Percentiles rank a stretch among this genome's conserved stretches.
These are phyloP conservation scores for Bothrops jararaca DNA, from an alignment of 2,113 vertebrate species.

Conservation along the genomic window DNA sequence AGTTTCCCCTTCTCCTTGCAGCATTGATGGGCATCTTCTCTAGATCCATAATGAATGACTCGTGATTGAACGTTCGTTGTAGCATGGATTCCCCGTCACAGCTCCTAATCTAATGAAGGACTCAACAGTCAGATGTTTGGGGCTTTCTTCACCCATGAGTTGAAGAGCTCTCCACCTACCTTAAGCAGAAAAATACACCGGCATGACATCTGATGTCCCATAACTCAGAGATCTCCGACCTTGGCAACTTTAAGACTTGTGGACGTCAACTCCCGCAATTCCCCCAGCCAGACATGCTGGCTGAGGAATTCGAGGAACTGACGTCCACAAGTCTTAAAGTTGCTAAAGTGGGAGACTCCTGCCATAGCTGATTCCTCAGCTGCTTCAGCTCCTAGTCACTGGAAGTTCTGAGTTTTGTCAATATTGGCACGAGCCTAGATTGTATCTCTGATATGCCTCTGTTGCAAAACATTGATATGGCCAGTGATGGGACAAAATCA, in stretches of 20 bases:
- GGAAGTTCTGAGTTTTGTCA: not conserved
- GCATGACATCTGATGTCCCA: too few relatives aligned
- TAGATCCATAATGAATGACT: not conserved
- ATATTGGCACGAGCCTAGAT: not conserved
- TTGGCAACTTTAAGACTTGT: too few relatives aligned
- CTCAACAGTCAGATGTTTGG: not conserved
- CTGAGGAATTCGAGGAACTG: too few relatives aligned
- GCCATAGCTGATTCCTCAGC: not conserved
- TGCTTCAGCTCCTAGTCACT: not conserved
- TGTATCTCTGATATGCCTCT: not conserved
- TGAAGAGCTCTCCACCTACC: not conserved
- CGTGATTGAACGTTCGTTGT: not conserved
- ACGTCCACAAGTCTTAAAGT: too few relatives aligned
- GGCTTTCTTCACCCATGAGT: not conserved
- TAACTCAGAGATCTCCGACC: too few relatives aligned
- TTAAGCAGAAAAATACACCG: not conserved
- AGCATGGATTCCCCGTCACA: too few relatives aligned
- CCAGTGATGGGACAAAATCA: not conserved
- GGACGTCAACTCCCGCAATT: too few relatives aligned
- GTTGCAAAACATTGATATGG: not conserved
- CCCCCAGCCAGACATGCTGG: too few relatives aligned
- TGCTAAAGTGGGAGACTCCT: too few relatives aligned
- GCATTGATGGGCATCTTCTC: not conserved
- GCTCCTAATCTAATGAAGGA: not conserved
- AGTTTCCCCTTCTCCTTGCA: not conserved